Evolutionary conservation across 1,140 invertebrate species (phyloP), one percentile per base, ranked within the genome.

Genomic region (Meloidogyne hapla): DNA sequence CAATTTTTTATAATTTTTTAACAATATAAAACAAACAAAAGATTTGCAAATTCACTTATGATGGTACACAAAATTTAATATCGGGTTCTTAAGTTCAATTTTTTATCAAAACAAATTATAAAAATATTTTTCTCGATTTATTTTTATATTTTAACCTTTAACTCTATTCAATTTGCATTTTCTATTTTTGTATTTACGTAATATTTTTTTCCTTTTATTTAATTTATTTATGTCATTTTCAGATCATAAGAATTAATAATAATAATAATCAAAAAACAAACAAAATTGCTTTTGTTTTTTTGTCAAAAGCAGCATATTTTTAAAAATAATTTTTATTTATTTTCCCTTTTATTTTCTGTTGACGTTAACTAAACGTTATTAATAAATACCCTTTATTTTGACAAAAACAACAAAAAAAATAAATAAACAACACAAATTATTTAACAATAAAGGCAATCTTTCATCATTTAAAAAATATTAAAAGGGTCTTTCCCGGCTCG

Each of bases 301-400:
- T 33, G 33, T 33, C 33, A 33, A 33, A 33, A 33, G 33, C 33
- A 33, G 33, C 33, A 33, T 33, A 33, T 33, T 33, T 33, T 33
- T 56, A 56, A 18, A n/a, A 56, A n/a, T 56, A 15, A 6, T n/a
- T 9, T 56, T n/a, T n/a, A n/a, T 56, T 56, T n/a, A 6, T 9
- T 56, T 56, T 56, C 8, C 33, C 18, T 56, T 48, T 48, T 56
- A 18, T 56, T 56, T 56, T n/a, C 48, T 56, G 48, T 56, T 56
- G 48, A 56, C 48, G 48, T 56, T 56, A 56, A 48, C 15, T 45
- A 1, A 56, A 6, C n/a, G 13, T 45, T 45, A 4, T 56, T 33
- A 33, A 56, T 56, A n/a, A 56, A 56, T 56, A 56, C 48, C n/a
- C 48, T 56, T 56, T 56, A 56, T 56, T 56, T 56, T 56, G n/a